Evolutionary conservation across 2,113 vertebrate species (phyloP).

Genomic region (Apus apus): DNA sequence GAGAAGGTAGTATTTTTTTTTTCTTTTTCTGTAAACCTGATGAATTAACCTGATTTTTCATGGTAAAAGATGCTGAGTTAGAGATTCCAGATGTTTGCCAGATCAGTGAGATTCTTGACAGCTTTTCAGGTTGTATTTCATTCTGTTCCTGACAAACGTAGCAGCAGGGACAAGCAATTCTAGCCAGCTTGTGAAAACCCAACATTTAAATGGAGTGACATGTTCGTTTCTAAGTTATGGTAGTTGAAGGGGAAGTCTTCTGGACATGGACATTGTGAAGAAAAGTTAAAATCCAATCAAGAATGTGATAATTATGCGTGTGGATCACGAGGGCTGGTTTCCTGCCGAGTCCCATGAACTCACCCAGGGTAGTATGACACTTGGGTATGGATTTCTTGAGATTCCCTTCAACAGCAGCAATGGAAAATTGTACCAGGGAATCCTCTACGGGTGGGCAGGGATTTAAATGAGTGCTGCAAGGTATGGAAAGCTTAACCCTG

Average conservation of each 20-base stretch:
- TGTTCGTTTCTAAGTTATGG: not conserved
- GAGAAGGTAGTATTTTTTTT: not conserved
- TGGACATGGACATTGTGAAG: not conserved
- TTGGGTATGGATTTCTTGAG: not conserved
- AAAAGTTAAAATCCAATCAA: not conserved
- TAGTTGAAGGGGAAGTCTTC: not conserved
- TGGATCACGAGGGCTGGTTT: not conserved
- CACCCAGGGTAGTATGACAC: not conserved
- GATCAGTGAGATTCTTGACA: not conserved
- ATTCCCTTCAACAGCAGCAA: no score
- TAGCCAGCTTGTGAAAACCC: not conserved
- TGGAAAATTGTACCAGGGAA: not conserved
- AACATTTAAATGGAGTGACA: not conserved
- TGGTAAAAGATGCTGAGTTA: not conserved
- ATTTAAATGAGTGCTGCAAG: accelerated
- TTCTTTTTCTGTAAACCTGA: not conserved
- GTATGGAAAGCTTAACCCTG: not conserved
- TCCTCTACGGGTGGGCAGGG: accelerated
- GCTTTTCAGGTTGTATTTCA: not conserved
- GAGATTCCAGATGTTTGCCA: not conserved
- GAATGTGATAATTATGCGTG: not conserved
- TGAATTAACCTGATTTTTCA: not conserved
- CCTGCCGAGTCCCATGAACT: not conserved
- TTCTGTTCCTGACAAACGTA: not conserved
- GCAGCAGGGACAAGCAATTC: not conserved